phyloP scores from a whole-genome alignment of 2,113 vertebrate species.

The western clawed frog (Xenopus tropicalis) region UCB_Xtro_10.0 CM004448.2:60697001-60697500 shows the following conservation, averaged over 20 bases:
- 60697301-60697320: conserved; percentile 80
- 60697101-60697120: conserved; percentile 74
- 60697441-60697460: conserved; percentile 69
- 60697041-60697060: too few species aligned
- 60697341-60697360: conserved; percentile 74
- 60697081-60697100: conserved; percentile 80
- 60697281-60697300: conserved; percentile 68
- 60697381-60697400: conserved; percentile 67
- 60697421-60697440: conserved; percentile 68
- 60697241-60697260: conserved; percentile 81
- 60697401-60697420: conserved; percentile 76
- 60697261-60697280: conserved; percentile 72
- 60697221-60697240: conserved; percentile 79
- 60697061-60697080: conserved; percentile 17
- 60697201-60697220: conserved; percentile 76
- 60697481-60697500: conserved; percentile 70
- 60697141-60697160: conserved; percentile 55
- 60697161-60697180: conserved; percentile 63
- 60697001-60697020: too few species aligned
- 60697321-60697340: conserved; percentile 76
- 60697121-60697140: conserved; percentile 66
- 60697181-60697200: conserved; percentile 72
- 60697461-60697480: conserved; percentile 72
- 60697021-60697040: too few species aligned
- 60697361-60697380: conserved; percentile 61